A percentile compares a stretch with the other conserved stretches of the same genome.
Evolutionary conservation across 2,888 invertebrate species (phyloP).

Genomic region (Drosophila stalkeri): DNA sequence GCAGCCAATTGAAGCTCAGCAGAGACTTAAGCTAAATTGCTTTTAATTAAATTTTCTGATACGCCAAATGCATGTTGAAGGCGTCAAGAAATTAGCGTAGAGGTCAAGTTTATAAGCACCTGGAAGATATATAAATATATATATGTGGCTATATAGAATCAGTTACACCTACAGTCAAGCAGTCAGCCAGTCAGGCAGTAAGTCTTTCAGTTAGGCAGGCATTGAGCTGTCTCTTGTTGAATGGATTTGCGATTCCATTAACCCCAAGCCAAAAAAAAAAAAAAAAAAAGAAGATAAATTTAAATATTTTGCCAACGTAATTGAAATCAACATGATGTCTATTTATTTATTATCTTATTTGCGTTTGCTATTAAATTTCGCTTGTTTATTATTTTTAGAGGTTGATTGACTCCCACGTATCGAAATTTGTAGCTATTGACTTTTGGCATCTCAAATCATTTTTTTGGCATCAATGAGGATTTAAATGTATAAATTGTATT

Average conservation of each 20-base stretch:
- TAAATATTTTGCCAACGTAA: conserved; percentile 53
- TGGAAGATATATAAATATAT: conserved; percentile 18
- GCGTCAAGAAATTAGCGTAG: conserved; percentile 39
- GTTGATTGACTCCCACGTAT: conserved; percentile 75
- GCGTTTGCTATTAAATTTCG: conserved; percentile 48
- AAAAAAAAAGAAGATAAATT: neutral
- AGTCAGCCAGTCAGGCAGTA: neutral
- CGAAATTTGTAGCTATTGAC: conserved; percentile 47
- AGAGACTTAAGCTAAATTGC: conserved; percentile 2
- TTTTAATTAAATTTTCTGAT: conserved; percentile 49
- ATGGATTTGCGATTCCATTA: conserved; percentile 68
- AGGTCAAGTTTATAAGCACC: conserved; percentile 69
- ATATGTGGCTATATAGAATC: conserved; percentile 5
- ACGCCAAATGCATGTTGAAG: conserved; percentile 66
- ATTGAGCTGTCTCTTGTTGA: conserved; percentile 54
- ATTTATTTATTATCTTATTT: conserved; percentile 58
- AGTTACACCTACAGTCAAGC: conserved; percentile 12
- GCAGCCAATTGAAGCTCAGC: neutral
- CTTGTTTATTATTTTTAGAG: conserved; percentile 49
- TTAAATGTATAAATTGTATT: conserved; percentile 43
- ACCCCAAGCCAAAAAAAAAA: conserved; percentile 56
- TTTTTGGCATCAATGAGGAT: conserved; percentile 58
- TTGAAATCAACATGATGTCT: conserved; percentile 80
- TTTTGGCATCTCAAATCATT: conserved; percentile 66
- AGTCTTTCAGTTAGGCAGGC: conserved; percentile 5